Evolutionary conservation across 1,140 invertebrate species (phyloP).

Genomic region (Drosophila lowei): DNA sequence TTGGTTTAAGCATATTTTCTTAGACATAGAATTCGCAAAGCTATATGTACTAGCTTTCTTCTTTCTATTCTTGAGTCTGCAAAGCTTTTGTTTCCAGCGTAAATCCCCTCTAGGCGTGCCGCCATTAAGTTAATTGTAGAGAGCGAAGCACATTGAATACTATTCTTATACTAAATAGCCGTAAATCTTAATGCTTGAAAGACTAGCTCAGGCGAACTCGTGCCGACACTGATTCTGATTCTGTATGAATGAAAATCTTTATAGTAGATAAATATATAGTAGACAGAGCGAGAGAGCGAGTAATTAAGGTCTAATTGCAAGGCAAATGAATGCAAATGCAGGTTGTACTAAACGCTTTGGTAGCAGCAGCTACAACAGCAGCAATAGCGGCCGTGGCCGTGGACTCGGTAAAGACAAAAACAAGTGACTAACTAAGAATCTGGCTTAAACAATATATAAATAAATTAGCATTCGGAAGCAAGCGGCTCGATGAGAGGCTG

Average conservation of each 20-base stretch:
- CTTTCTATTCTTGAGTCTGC: no score
- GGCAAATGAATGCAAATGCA: conserved; percentile 31
- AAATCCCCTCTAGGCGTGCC: neutral
- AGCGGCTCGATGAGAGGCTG: neutral
- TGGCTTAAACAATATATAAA: conserved; percentile 37
- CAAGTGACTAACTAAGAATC: conserved; percentile 23
- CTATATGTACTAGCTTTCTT: no score
- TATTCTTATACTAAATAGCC: conserved; percentile 31
- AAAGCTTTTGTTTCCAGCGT: conserved; percentile 6
- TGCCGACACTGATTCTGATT: conserved; percentile 10
- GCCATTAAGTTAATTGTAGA: conserved; percentile 7
- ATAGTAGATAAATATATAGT: conserved; percentile 11
- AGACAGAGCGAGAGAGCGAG: neutral
- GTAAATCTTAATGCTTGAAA: conserved; percentile 38
- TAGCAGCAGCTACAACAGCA: conserved; percentile 20
- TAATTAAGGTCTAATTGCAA: conserved; percentile 34
- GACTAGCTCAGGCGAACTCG: conserved; percentile 33
- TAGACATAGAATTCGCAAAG: no score
- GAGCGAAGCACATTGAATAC: conserved; percentile 9
- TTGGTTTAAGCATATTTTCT: no score
- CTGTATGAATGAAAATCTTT: conserved; percentile 46
- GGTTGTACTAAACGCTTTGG: conserved; percentile 60
- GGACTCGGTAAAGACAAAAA: neutral
- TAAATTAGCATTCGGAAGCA: conserved; percentile 59
- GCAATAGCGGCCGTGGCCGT: neutral